phyloP scores from a whole-genome alignment of 2,797 vertebrate genomes.

The Falco peregrinus region DNA sequence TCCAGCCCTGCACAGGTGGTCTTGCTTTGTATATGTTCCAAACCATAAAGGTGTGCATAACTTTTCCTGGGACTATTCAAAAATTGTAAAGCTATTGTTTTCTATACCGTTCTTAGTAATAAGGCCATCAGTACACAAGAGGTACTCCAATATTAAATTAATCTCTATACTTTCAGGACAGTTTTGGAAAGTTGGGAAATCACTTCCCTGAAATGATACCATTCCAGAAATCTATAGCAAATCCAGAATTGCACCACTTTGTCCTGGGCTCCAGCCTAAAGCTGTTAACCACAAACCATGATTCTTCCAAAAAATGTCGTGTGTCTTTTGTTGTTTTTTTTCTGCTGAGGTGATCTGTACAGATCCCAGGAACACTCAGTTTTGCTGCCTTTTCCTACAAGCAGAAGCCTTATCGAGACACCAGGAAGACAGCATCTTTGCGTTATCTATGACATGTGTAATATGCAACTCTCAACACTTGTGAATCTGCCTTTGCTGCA shows the following conservation, averaged over 20 bases:
- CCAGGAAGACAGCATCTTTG: not conserved
- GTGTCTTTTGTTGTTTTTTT: rapidly evolving
- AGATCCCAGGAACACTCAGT: not conserved
- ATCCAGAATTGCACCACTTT: not conserved
- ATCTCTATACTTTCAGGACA: not conserved
- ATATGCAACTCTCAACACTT: not conserved
- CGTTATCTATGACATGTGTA: not conserved
- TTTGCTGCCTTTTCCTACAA: not conserved
- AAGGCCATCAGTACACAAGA: not conserved
- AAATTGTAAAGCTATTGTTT: not conserved
- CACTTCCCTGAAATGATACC: not conserved
- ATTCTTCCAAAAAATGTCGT: not conserved
- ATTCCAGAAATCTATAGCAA: not conserved
- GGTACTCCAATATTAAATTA: not conserved
- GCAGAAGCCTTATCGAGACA: not conserved
- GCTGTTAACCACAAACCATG: not conserved
- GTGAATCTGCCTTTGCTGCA: not conserved
- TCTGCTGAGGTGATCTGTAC: not conserved
- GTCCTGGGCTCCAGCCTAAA: not conserved
- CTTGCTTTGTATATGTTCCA: not conserved
- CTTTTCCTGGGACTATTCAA: not conserved
- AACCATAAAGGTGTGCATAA: not conserved
- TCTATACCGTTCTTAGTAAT: not conserved
- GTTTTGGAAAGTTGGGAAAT: not conserved
- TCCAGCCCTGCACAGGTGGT: not conserved